Evolutionary conservation across 2,888 invertebrate genomes (phyloP).

Genomic region (Belgica antarctica): DNA sequence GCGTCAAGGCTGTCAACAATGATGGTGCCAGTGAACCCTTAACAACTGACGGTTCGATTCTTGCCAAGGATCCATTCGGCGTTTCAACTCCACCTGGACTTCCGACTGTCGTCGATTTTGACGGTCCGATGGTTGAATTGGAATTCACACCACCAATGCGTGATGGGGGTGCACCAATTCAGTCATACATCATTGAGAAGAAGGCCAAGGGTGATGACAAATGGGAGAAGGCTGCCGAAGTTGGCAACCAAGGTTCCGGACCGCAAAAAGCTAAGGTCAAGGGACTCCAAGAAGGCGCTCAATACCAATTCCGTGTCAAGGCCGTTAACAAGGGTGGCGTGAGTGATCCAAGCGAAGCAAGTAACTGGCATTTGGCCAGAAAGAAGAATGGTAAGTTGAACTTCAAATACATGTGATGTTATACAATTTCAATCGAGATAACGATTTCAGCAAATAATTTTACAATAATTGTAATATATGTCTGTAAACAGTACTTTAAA

Average conservation of each 20-base stretch:
- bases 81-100: conserved; percentile 83
- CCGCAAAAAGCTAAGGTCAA: conserved; percentile 74
- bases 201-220: conserved; percentile 83
- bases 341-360: conserved; percentile 87
- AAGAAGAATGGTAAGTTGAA: conserved; percentile 39
- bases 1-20: conserved; percentile 94
- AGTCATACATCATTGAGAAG: conserved; percentile 87
- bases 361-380: conserved; percentile 88
- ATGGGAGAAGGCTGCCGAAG: conserved; percentile 82
- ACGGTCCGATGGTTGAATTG: conserved; percentile 83
- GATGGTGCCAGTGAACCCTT: conserved; percentile 96
- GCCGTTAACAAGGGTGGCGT: conserved; percentile 95
- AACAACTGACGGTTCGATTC: conserved; percentile 79
- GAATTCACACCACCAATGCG: conserved; percentile 88
- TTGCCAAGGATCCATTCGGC: conserved; percentile 98
- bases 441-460: conserved; percentile 10
- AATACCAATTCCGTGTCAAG: conserved; percentile 91
- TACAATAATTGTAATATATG: conserved; percentile 1
- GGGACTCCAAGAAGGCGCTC: conserved; percentile 88
- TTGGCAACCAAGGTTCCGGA: conserved; percentile 72
- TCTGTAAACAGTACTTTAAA: not conserved
- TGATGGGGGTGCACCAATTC: conserved; percentile 91
- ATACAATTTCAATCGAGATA: not conserved
- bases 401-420: conserved; percentile 46
- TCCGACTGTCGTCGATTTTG: conserved; percentile 87